Evolutionary conservation across 2,888 invertebrate species (phyloP).

Genomic region (Norana najaformis): DNA sequence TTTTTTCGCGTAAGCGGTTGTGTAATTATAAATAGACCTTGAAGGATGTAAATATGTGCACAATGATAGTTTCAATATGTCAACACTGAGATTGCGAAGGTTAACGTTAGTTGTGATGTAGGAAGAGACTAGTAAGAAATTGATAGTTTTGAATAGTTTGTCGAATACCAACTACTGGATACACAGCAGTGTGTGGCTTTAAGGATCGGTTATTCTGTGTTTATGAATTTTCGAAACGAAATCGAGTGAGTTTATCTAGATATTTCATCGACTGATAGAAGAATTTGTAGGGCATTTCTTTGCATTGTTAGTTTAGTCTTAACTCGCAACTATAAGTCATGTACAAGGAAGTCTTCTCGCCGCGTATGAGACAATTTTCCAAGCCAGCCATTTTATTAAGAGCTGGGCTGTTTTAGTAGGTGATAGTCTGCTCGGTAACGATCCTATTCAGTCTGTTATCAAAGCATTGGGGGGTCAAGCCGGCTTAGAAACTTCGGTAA

Average conservation of each 20-base stretch:
- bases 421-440: too few relatives aligned
- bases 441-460: not conserved
- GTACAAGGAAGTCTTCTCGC: not conserved
- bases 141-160: not conserved
- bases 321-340: not conserved
- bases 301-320: not conserved
- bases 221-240: not conserved
- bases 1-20: not conserved
- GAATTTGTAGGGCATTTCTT: not conserved
- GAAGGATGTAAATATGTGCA: not conserved
- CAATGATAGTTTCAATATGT: not conserved
- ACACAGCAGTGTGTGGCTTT: not conserved
- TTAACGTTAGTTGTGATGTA: not conserved
- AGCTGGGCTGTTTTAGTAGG: not conserved
- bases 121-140: not conserved
- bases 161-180: not conserved
- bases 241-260: not conserved
- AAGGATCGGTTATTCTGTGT: not conserved
- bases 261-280: not conserved
- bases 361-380: not conserved
- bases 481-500: not conserved
- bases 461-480: not conserved
- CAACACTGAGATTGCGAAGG: not conserved
- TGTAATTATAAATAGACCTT: not conserved
- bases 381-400: not conserved